Percentiles rank a stretch among this genome's conserved stretches.
phyloP scores from a whole-genome alignment of 2,797 vertebrate species.

The Enteromius treurensis region DNA sequence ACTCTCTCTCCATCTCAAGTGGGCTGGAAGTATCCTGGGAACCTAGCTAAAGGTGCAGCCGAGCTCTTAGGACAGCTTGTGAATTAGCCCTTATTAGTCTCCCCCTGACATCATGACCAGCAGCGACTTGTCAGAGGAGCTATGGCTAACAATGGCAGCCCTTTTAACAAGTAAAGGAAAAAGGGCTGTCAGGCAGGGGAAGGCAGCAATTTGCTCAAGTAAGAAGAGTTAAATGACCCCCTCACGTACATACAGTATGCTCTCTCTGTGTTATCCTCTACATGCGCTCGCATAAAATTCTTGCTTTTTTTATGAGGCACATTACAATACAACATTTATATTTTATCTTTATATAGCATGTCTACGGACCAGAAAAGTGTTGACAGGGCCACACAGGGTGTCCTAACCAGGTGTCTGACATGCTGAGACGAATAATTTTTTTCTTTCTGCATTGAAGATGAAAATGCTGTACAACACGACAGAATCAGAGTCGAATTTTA shows the following conservation, averaged over 20 bases:
- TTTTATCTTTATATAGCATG: background rate
- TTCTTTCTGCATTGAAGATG: background rate
- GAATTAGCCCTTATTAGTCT: conserved; percentile 75
- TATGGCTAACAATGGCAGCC: conserved; percentile 52
- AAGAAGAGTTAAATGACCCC: conserved; percentile 60
- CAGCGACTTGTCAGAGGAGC: conserved; percentile 64
- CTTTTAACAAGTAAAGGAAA: conserved; percentile 60
- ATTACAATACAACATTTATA: conserved; percentile 12
- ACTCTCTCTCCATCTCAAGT: conserved; percentile 74
- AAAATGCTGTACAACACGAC: background rate
- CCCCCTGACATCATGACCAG: conserved; percentile 66
- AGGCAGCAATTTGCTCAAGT: conserved; percentile 57
- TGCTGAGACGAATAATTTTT: background rate
- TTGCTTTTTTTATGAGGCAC: background rate
- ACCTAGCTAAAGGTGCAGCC: conserved; percentile 72
- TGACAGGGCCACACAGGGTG: background rate
- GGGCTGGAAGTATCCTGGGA: conserved; percentile 78
- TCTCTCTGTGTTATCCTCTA: background rate
- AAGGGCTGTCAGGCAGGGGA: conserved; percentile 41
- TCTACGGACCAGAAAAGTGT: background rate
- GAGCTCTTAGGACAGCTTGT: conserved; percentile 59
- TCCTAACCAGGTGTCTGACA: background rate
- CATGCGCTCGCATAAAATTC: background rate
- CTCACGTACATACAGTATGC: conserved; percentile 5
- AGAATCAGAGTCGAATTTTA: background rate